Base-by-base conservation (phyloP, 2,888 invertebrate genomes). In the Aromia moschata region DNA sequence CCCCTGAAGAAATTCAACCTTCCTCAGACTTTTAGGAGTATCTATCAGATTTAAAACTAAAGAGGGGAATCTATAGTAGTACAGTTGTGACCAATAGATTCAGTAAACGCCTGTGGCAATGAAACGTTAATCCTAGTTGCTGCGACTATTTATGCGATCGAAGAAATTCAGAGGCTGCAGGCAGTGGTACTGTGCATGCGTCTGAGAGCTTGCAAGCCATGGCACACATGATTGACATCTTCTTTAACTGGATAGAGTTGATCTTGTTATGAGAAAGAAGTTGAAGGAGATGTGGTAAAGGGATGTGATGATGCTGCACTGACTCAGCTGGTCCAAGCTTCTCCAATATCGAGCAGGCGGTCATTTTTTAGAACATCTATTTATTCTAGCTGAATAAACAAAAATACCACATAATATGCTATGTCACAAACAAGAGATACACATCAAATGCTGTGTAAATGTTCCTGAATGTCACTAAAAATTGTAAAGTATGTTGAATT, bases 231-330 rank as follows among this genome's bases (percentile, higher is more conserved):
- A 83, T 97, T 12, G 94, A 96, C 77, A 92, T 93, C 62, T 86
- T 93, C 79, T 98, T 64, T 91, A 92, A 62, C 89, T 98, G 84
- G 92, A 97, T 82, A 84, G 99, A 36, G 86, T 93, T 0, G 99
- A 99, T 83, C 81, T 98, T 71, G 98, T 98, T n/a, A n/a, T n/a
- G 2, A n/a, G 91, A 68, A 96, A 95, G 76, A 92, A 97, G 74
- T 83, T 98, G 52, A 93, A 93, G 74, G 85, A 87, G 58, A 92
- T 99, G 89, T 96, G 96, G 77, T 98, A 97, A 69, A 91, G 92
- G 62, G 98, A 99, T 78, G n/a, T n/a, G 99, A 99, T 80, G 99
- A 99, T 81, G 93, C n/a, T 37, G 98, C 97, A 0, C 80, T 99
- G 14, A 96, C 98, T 0, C 98, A 99, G 77, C 82, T 99, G 31